Base-by-base conservation (phyloP, 2,888 invertebrate genomes). In the Microctonus hyperodae region DNA sequence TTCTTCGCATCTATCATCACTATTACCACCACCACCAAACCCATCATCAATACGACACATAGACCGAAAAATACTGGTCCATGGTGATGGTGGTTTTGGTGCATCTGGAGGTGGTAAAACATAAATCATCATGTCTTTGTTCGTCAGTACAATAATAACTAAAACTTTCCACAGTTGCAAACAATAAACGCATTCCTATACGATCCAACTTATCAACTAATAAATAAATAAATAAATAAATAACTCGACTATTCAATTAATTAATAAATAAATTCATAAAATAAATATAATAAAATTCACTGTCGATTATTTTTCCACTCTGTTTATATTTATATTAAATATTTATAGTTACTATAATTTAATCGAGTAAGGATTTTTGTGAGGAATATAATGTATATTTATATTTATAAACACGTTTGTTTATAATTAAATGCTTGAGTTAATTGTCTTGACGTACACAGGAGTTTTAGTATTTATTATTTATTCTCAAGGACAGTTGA, bases 91-190 rank as follows among this genome's bases (percentile, higher is more conserved):
- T 67, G 86, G 85, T 71, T 84, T 85, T 60, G 85, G 85, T 51
- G 83, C 84, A 73, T 85, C 83, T 60, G 86, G 85, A 51, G 87
- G 86, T 69, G 87, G 87, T 73, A 86, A 76, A 74, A 86, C 84
- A 78, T 86, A 86, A 78, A 87, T 82, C 86, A 87, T 85, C 40
- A 72, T 69, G 50, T 68, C 74, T 69, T 78, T 78, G 70, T 77
- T 77, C 72, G 79, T 78, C 65, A 77, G 70, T 59, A 76, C 72
- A 58, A 80, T 79, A 79, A 79, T 80, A 67, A 64, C 64, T 53
- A 61, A 22, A 51, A 51, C 28, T 22, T 35, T 22, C 37, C 20
- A 57, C 23, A 57, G 35, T 37, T 37, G 10, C 28, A 9, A 28
- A 55, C 55, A 55, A 55, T 13, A 31, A 55, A 9, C 16, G 16